Percentiles rank a stretch among this genome's conserved stretches.
phyloP scores from a whole-genome alignment of 2,797 vertebrate species.

The Rhinatrema bivittatum region DNA sequence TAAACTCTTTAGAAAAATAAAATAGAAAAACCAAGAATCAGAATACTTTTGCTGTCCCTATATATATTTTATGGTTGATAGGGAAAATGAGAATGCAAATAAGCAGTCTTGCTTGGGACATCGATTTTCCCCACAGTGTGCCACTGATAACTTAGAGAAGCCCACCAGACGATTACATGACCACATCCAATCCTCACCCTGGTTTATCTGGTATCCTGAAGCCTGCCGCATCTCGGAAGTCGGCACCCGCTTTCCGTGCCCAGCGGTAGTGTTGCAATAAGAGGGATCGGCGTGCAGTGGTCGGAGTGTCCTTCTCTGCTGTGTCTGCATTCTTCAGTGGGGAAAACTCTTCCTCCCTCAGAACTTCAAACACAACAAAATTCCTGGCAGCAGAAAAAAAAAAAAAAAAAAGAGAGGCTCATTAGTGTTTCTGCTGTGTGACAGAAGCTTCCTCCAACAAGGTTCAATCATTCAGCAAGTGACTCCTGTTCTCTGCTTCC shows the following conservation, averaged over 20 bases:
- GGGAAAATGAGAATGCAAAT: too few species aligned
- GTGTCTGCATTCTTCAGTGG: slow-evolving; percentile 82
- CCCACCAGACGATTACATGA: too few species aligned
- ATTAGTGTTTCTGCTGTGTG: neutral
- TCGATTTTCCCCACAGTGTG: too few species aligned
- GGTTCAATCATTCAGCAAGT: too few species aligned
- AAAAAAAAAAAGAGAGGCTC: slow-evolving; percentile 9
- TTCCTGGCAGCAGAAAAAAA: slow-evolving; percentile 54
- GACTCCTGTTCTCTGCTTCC: too few species aligned
- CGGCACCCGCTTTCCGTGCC: slow-evolving; percentile 66
- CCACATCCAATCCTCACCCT: slow-evolving; percentile 45
- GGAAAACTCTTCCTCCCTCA: slow-evolving; percentile 84
- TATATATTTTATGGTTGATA: too few species aligned
- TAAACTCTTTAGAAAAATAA: too few species aligned
- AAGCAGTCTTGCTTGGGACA: too few species aligned
- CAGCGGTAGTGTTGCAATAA: slow-evolving; percentile 80
- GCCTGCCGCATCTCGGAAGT: slow-evolving; percentile 56
- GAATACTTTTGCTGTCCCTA: too few species aligned
- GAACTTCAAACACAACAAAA: slow-evolving; percentile 85
- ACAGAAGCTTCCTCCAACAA: neutral
- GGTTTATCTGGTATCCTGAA: slow-evolving; percentile 31
- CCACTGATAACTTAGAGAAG: too few species aligned
- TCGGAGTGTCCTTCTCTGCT: slow-evolving; percentile 64
- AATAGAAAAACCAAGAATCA: too few species aligned
- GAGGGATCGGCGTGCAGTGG: slow-evolving; percentile 64